Conservation (phyloP, 2,888 invertebrate species). For the Hirtodrosophila confusa region DNA sequence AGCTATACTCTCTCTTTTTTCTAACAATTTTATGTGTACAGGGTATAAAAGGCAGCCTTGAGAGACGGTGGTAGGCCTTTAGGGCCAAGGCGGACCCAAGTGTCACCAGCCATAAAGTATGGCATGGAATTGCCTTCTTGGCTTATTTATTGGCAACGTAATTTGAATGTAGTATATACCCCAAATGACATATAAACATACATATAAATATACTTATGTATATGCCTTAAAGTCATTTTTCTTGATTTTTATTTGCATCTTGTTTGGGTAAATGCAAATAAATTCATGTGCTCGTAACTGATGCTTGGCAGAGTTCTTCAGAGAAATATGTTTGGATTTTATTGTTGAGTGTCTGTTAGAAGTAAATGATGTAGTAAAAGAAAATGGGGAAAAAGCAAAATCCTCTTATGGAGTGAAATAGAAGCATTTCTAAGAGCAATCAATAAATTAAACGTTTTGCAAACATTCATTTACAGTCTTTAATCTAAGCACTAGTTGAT, state of each 20-base stretch:
- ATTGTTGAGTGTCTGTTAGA: conserved; percentile 3
- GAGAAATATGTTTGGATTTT: conserved; percentile 3
- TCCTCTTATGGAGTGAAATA: neutral
- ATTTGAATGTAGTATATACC: conserved; percentile 38
- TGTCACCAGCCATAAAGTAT: conserved; percentile 59
- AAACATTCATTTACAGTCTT: neutral
- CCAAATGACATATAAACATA: conserved; percentile 3
- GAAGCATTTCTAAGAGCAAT: too few species aligned
- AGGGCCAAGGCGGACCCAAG: conserved; percentile 28
- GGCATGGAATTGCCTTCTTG: conserved; percentile 50
- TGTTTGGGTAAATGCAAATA: conserved; percentile 28
- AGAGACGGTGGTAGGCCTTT: conserved; percentile 26
- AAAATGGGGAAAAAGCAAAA: neutral
- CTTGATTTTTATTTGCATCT: conserved; percentile 47
- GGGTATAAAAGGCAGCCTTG: neutral
- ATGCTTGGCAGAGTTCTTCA: conserved; percentile 10
- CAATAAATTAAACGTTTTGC: too few species aligned
- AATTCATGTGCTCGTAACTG: conserved; percentile 18
- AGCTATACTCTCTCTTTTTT: conserved; percentile 3
- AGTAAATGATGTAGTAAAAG: neutral
- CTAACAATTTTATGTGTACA: too few species aligned
- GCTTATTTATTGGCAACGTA: conserved; percentile 56
- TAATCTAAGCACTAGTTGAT: neutral
- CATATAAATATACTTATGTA: neutral
- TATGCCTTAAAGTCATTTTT: conserved; percentile 43